Base-by-base conservation (phyloP, 2,113 vertebrate genomes). In the Aix galericulata region DNA sequence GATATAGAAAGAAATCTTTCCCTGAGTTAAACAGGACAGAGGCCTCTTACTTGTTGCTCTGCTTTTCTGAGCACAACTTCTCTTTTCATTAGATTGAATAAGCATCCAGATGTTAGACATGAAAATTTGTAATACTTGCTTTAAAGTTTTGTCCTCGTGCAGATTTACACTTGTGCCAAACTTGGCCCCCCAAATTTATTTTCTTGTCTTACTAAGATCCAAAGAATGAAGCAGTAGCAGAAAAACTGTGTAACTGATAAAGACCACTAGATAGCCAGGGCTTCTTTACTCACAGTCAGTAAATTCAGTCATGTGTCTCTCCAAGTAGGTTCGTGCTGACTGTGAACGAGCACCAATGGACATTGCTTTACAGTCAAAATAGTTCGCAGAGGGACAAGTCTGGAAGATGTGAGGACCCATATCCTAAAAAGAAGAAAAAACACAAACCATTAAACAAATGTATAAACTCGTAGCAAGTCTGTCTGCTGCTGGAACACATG, bases 351-450 rank as follows among this genome's bases (percentile, higher is more conserved):
- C 99, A 66, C 99, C 99, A 73, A 99, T 99, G 75, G 99, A 99
- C 99, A 99, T 99, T 80, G 99, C 99, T 97, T 99, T 99, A 92
- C 99, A 99, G 96, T 99, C 99, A 96, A 99, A 99, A 92, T 99
- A 99, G 97, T 99, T 99, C 26, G 99, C 99, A 71, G 99, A 99
- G 2, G 99, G 99, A 95, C 99, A 99, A 18, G 99, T 99, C 96
- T 99, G 99, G 97, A 99, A 99, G 96, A 99, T 99, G 95, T 99
- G 99, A 96, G 99, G 99, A 23, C 99, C 99, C 98, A 99, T 99
- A 93, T 99, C 99, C 99, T 99, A 92, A 60, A 9, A 92, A 60
- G 22, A 76, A 78, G 63, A 40, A 53, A 27, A 72, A 55, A 8
- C 64, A 62, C 4, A 79, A 22, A 85, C 60, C 1, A 2, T 58